phyloP scores from a whole-genome alignment of 2,797 vertebrate species.

The Botia almorhae region DNA sequence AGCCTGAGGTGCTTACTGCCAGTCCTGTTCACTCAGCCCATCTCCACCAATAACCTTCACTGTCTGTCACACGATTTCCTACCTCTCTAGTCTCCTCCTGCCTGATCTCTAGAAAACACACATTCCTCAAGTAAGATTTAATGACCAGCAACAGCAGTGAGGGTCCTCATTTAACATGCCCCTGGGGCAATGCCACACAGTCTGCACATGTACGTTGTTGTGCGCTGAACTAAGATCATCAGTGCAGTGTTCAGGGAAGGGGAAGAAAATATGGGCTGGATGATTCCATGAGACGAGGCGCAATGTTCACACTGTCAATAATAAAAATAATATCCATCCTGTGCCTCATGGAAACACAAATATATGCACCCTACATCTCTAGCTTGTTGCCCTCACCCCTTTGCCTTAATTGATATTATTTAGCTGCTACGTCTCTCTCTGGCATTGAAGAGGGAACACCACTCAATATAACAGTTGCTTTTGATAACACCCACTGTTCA shows the following conservation, averaged over 20 bases:
- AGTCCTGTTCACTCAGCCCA: conserved; percentile 27
- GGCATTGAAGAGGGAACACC: background rate
- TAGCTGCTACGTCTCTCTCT: background rate
- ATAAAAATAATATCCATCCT: conserved; percentile 16
- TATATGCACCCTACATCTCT: background rate
- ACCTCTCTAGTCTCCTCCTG: conserved; percentile 7
- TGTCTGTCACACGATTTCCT: conserved; percentile 14
- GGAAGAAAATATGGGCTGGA: conserved; percentile 33
- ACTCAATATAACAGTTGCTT: background rate
- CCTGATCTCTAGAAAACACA: conserved; percentile 40
- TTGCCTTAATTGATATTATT: background rate
- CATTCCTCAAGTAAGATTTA: conserved; percentile 44
- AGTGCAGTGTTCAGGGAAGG: conserved; percentile 59
- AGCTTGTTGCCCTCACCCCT: background rate
- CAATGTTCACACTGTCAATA: conserved; percentile 9
- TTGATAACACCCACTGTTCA: background rate
- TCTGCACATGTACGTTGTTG: conserved; percentile 36
- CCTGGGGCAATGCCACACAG: conserved; percentile 53
- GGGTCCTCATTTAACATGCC: conserved; percentile 64
- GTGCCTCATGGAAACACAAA: background rate
- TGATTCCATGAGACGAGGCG: conserved; percentile 28
- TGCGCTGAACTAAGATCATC: conserved; percentile 58
- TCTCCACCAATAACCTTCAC: conserved; percentile 7
- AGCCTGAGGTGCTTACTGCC: conserved; percentile 31
- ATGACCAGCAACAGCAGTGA: conserved; percentile 42